A percentile compares a stretch with the other conserved stretches of the same genome.
phyloP scores from a whole-genome alignment of 1,140 invertebrate species.

The Bombus superbus region DNA sequence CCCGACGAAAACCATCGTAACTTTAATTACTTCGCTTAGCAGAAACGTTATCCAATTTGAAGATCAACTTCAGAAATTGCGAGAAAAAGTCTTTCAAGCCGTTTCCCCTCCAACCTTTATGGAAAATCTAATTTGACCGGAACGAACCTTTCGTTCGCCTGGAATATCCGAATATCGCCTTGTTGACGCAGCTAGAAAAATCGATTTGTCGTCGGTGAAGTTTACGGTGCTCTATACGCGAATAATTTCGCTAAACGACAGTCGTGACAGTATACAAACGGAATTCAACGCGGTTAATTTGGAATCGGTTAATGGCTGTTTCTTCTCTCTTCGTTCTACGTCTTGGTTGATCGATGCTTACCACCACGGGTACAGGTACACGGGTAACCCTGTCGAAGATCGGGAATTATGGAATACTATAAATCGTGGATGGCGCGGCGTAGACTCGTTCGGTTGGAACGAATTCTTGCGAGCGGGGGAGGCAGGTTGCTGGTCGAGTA shows the following conservation, averaged over 20 bases:
- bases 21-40: constrained; percentile 36
- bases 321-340: constrained; percentile 38
- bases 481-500: constrained; percentile 2
- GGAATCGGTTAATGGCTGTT: constrained; percentile 38
- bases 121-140: constrained; percentile 21
- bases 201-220: background rate
- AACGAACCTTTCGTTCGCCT: no score
- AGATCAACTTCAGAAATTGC: constrained; percentile 30
- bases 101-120: background rate
- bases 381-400: constrained; percentile 16
- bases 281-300: constrained; percentile 1
- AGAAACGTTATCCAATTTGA: constrained; percentile 39
- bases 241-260: constrained; percentile 14
- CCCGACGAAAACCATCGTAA: constrained; percentile 16
- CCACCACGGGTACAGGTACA: constrained; percentile 41
- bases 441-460: background rate
- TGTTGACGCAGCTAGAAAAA: background rate
- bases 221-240: background rate
- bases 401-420: no score
- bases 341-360: constrained; percentile 10
- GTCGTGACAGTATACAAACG: constrained; percentile 41
- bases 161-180: background rate
- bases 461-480: background rate
- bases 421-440: background rate
- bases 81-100: constrained; percentile 16